Conservation (phyloP, 2,888 invertebrate species). For the Slavum lentiscoides region DNA sequence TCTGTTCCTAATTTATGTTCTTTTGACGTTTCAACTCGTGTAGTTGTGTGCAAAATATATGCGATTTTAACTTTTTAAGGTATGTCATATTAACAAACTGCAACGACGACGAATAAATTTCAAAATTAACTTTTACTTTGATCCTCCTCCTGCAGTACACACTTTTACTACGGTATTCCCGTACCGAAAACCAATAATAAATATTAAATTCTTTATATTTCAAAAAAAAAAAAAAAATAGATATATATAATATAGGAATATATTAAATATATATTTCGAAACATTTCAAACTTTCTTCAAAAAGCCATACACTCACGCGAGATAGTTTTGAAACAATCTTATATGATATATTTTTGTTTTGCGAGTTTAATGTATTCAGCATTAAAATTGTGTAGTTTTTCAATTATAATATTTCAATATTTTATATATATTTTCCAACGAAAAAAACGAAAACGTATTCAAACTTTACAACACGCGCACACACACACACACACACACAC, state of each 20-base stretch:
- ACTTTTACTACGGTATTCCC: not conserved
- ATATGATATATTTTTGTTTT: not conserved
- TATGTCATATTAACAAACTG: not conserved
- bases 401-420: not conserved
- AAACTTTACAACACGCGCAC: too few relatives aligned
- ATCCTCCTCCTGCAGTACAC: not conserved
- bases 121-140: not conserved
- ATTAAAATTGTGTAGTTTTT: constrained; percentile 15
- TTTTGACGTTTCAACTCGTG: not conserved
- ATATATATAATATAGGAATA: too few relatives aligned
- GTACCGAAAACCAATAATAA: constrained; percentile 22
- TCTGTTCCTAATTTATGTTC: not conserved
- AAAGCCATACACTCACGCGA: not conserved
- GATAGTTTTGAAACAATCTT: not conserved
- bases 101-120: not conserved
- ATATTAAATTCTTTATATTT: not conserved
- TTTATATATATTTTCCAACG: too few relatives aligned
- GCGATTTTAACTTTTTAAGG: not conserved
- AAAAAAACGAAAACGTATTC: too few relatives aligned
- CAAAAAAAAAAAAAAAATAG: too few relatives aligned
- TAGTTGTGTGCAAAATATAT: not conserved
- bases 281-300: not conserved
- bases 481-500: too few relatives aligned
- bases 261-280: not conserved
- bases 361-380: not conserved